phyloP scores from a whole-genome alignment of 1,140 invertebrate genomes.

The Brachionus paranguensis region DNA sequence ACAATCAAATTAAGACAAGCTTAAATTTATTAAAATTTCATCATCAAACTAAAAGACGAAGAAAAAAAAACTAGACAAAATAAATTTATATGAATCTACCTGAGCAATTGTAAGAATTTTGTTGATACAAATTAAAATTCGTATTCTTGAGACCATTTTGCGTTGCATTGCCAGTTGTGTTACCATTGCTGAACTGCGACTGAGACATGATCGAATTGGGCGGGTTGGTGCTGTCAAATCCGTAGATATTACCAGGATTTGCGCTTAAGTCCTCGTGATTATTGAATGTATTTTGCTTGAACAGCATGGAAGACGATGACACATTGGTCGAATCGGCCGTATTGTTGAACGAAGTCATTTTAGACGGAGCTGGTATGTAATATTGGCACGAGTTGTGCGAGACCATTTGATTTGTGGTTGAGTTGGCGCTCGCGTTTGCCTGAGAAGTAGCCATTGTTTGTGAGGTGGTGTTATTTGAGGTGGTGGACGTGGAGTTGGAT shows the following conservation, averaged over 20 bases:
- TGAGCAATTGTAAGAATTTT: not conserved
- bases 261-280: not conserved
- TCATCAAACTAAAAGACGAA: not conserved
- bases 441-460: not conserved
- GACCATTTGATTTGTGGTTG: not conserved
- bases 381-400: constrained; percentile 1
- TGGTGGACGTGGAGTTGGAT: constrained; percentile 23
- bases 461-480: constrained; percentile 14
- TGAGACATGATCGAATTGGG: constrained; percentile 2
- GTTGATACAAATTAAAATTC: not conserved
- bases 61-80: not conserved
- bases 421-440: not conserved
- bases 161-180: not conserved
- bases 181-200: not conserved
- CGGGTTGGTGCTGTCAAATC: not conserved
- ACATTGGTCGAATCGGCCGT: not conserved
- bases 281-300: constrained; percentile 3
- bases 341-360: constrained; percentile 15
- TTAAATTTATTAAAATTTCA: not conserved
- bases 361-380: not conserved
- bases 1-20: no score
- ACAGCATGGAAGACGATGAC: constrained; percentile 12
- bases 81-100: constrained; percentile 17
- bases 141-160: not conserved
- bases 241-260: not conserved